These are phyloP conservation scores for Xenopus petersii DNA, from an alignment of 2,797 vertebrate genomes.

Conservation along the genomic window DNA sequence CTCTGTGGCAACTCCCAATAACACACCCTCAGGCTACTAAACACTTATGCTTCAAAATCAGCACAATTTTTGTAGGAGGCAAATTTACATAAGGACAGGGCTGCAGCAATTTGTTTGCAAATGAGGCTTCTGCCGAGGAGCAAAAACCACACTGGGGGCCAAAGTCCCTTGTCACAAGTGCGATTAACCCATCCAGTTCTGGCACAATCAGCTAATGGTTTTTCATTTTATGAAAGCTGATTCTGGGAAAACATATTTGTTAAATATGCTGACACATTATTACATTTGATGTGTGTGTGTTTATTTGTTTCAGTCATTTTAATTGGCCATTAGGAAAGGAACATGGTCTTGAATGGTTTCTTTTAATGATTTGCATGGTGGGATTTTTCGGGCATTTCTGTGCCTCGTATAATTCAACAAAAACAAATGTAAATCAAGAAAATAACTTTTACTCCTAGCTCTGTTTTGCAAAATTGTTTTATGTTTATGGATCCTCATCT, in stretches of 20 bases:
- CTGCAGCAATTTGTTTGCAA: conserved; percentile 47
- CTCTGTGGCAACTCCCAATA: neutral
- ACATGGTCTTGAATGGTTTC: too few relatives aligned
- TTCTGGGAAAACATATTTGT: neutral
- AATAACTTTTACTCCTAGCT: too few relatives aligned
- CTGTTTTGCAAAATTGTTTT: too few relatives aligned
- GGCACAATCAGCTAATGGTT: neutral
- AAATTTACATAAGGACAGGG: conserved; percentile 37
- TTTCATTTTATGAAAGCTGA: too few relatives aligned
- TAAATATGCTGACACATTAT: neutral
- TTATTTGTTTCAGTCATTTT: too few relatives aligned
- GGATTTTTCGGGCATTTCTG: too few relatives aligned
- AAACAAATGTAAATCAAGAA: too few relatives aligned
- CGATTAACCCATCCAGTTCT: neutral
- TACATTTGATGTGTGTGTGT: too few relatives aligned
- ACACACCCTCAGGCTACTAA: conserved; percentile 31
- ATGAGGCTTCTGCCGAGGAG: conserved; percentile 23
- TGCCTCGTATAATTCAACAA: too few relatives aligned
- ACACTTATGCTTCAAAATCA: conserved; percentile 42
- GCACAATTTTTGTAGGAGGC: conserved; percentile 7
- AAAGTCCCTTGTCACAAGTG: neutral
- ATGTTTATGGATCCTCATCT: too few relatives aligned
- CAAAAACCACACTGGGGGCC: neutral
- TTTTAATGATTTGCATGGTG: too few relatives aligned
- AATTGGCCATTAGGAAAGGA: too few relatives aligned